Evolutionary conservation across 2,113 vertebrate species (phyloP).

Genomic region (Chaetodon trifascialis): DNA sequence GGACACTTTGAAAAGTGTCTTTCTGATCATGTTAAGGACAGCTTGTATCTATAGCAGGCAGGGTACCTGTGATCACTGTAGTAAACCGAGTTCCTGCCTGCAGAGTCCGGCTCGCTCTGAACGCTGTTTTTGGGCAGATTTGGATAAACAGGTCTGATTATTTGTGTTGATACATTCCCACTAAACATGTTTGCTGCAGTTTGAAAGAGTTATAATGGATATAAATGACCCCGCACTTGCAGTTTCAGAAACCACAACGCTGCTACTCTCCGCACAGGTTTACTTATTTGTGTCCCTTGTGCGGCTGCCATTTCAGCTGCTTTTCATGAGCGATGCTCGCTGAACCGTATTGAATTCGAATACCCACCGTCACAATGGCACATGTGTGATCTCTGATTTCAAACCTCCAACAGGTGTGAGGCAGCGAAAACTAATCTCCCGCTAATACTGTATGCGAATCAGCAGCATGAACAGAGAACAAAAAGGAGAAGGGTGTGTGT

Average conservation of each 20-base stretch:
- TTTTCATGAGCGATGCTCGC: conserved; percentile 15
- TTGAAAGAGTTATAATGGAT: conserved; percentile 31
- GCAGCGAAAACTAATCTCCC: background rate
- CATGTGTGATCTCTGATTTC: conserved; percentile 42
- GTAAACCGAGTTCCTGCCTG: background rate
- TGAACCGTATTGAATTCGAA: conserved; percentile 28
- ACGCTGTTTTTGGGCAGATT: background rate
- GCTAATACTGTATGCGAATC: background rate
- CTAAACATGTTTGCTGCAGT: conserved; percentile 11
- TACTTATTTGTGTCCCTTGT: conserved; percentile 31
- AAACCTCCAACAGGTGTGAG: conserved; percentile 34
- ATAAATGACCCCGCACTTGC: conserved; percentile 11
- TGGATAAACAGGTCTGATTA: background rate
- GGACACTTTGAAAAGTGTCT: background rate
- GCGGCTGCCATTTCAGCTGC: background rate
- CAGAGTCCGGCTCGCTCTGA: background rate
- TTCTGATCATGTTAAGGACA: background rate
- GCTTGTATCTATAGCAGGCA: background rate
- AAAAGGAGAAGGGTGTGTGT: background rate
- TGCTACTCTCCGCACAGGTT: conserved; percentile 4
- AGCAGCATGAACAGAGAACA: background rate
- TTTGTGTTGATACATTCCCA: conserved; percentile 10
- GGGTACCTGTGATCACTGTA: too few species aligned
- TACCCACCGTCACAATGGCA: conserved; percentile 20
- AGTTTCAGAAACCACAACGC: background rate